Percentiles rank a stretch among this genome's conserved stretches.
phyloP scores from a whole-genome alignment of 2,797 vertebrate species.

The Sebastes hubbsi region DNA sequence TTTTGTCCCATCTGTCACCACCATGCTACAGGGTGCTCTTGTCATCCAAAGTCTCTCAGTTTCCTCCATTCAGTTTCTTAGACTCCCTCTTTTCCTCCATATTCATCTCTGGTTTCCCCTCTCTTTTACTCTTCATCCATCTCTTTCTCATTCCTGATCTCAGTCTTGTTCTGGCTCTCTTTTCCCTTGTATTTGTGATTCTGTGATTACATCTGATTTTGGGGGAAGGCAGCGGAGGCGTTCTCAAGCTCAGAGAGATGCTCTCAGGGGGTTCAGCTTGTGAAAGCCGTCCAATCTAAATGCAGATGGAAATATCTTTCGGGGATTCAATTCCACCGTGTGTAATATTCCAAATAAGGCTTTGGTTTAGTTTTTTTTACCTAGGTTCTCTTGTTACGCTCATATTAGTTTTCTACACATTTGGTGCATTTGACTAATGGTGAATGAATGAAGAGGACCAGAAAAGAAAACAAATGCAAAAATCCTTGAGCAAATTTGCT shows the following conservation, averaged over 20 bases:
- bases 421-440: slow-evolving; percentile 19
- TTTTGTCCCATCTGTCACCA: slow-evolving; percentile 65
- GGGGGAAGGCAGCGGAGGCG: slow-evolving; percentile 12
- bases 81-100: neutral
- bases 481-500: slow-evolving; percentile 6
- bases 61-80: slow-evolving; percentile 30
- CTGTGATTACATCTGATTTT: slow-evolving; percentile 71
- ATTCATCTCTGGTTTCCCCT: neutral
- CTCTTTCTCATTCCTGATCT: slow-evolving; percentile 2
- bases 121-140: neutral
- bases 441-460: neutral
- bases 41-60: slow-evolving; percentile 42
- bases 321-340: slow-evolving; percentile 52
- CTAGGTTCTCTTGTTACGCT: slow-evolving; percentile 14
- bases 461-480: slow-evolving; percentile 3
- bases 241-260: slow-evolving; percentile 32
- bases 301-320: slow-evolving; percentile 71
- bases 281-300: slow-evolving; percentile 73
- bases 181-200: slow-evolving; percentile 51
- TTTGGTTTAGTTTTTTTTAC: neutral
- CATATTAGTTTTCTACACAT: slow-evolving; percentile 26
- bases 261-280: slow-evolving; percentile 58
- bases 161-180: slow-evolving; percentile 12
- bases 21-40: slow-evolving; percentile 34
- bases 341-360: slow-evolving; percentile 43